Evolutionary conservation across 1,140 invertebrate species (phyloP).

Genomic region (Bombus polaris): DNA sequence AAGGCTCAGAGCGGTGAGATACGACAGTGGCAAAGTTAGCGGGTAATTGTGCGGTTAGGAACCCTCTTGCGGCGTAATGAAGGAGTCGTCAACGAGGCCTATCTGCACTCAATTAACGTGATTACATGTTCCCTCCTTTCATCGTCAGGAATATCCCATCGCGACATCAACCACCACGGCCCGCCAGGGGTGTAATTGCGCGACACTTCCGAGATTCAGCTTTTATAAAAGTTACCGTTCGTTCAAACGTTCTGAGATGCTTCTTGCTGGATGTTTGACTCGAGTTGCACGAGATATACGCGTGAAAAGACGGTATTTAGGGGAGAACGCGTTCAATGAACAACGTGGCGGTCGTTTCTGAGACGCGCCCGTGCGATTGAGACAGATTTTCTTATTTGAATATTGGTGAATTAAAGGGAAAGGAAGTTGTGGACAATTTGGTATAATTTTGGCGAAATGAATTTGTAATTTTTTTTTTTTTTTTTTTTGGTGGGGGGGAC

Average conservation of each 20-base stretch:
- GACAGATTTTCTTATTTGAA: too few relatives aligned
- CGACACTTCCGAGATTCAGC: slow-evolving; percentile 66
- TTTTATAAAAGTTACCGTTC: slow-evolving; percentile 17
- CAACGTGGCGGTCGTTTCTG: rapidly evolving
- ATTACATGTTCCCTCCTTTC: slow-evolving; percentile 71
- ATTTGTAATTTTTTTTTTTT: too few relatives aligned
- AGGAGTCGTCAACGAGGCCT: slow-evolving; percentile 76
- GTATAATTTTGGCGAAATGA: too few relatives aligned
- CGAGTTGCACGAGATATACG: neutral
- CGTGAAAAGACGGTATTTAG: neutral
- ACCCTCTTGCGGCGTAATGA: slow-evolving; percentile 71
- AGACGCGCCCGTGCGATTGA: too few relatives aligned
- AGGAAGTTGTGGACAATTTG: too few relatives aligned
- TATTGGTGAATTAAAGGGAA: too few relatives aligned
- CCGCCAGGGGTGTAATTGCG: slow-evolving; percentile 60
- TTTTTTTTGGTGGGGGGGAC: too few relatives aligned
- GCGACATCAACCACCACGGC: slow-evolving; percentile 53
- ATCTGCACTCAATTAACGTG: slow-evolving; percentile 77
- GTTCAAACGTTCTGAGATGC: neutral
- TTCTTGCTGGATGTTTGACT: neutral
- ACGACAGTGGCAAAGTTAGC: slow-evolving; percentile 67
- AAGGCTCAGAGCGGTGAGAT: slow-evolving; percentile 52
- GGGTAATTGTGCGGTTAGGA: slow-evolving; percentile 71
- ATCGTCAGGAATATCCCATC: slow-evolving; percentile 57
- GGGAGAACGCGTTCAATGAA: neutral